phyloP scores from a whole-genome alignment of 2,113 vertebrate genomes.

The Asarcornis scutulata region DNA sequence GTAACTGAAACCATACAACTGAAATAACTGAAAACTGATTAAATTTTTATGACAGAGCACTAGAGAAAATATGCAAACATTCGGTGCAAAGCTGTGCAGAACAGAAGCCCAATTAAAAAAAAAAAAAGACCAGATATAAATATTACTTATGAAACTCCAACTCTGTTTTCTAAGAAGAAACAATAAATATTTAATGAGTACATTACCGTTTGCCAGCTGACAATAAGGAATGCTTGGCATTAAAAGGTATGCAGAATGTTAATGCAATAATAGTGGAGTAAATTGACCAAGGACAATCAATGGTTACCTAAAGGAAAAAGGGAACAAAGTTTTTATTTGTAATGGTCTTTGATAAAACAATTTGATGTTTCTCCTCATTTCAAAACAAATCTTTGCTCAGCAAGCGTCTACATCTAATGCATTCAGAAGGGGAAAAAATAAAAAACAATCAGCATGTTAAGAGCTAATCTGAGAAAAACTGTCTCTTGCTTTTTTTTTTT shows the following conservation, averaged over 20 bases:
- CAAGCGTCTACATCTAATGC: neutral
- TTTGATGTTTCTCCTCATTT: neutral
- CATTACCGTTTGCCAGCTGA: conserved; percentile 91
- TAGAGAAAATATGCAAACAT: neutral
- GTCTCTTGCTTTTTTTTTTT: neutral
- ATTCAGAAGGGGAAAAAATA: neutral
- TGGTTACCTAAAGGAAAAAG: conserved; percentile 85
- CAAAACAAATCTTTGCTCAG: neutral
- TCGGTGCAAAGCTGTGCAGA: neutral
- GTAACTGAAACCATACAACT: neutral
- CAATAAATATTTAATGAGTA: conserved; percentile 13
- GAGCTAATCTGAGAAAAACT: neutral
- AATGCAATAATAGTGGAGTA: conserved; percentile 95
- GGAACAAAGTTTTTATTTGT: neutral
- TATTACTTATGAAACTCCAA: neutral
- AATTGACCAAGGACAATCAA: conserved; percentile 98
- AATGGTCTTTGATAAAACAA: neutral
- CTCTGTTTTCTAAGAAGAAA: neutral
- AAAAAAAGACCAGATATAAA: neutral
- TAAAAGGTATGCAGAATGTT: conserved; percentile 95
- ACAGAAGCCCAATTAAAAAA: neutral
- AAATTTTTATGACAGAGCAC: neutral
- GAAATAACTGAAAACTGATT: neutral
- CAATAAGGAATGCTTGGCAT: conserved; percentile 89
- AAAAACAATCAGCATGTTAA: neutral